Evolutionary conservation across 2,888 invertebrate species (phyloP).

Genomic region (Heliothis peltigera): DNA sequence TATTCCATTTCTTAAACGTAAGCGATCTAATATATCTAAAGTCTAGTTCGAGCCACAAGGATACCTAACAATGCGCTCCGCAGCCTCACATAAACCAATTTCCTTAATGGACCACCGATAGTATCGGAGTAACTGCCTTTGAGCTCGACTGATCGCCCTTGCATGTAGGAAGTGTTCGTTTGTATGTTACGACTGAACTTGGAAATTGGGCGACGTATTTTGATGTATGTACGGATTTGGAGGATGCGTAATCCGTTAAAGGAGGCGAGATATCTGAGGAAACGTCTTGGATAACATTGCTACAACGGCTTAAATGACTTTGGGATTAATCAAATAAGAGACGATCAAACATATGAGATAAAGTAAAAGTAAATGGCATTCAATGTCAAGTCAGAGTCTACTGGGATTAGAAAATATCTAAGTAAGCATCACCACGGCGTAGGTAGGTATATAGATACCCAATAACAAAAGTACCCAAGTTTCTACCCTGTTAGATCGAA

Average conservation of each 20-base stretch:
- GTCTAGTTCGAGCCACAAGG: constrained; percentile 6
- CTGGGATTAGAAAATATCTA: neutral
- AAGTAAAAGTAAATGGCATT: neutral
- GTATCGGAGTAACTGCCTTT: constrained; percentile 70
- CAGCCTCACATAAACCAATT: constrained; percentile 82
- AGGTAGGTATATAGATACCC: neutral
- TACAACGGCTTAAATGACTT: neutral
- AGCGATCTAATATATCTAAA: constrained; percentile 5
- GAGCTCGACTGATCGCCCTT: constrained; percentile 63
- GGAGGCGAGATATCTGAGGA: too few relatives aligned
- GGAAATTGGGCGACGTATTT: constrained; percentile 22
- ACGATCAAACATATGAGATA: neutral
- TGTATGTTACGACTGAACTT: constrained; percentile 25
- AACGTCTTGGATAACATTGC: neutral
- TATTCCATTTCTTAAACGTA: neutral
- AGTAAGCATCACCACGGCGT: neutral
- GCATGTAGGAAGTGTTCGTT: constrained; percentile 29
- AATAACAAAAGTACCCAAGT: neutral
- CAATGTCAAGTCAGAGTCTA: neutral
- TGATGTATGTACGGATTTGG: constrained; percentile 9
- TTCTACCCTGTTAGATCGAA: constrained; percentile 8
- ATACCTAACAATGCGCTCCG: constrained; percentile 51
- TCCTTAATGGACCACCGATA: constrained; percentile 83
- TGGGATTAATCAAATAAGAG: neutral
- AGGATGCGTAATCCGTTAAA: too few relatives aligned